Evolutionary conservation across 2,113 vertebrate species (phyloP).

Genomic region (Myodes glareolus): DNA sequence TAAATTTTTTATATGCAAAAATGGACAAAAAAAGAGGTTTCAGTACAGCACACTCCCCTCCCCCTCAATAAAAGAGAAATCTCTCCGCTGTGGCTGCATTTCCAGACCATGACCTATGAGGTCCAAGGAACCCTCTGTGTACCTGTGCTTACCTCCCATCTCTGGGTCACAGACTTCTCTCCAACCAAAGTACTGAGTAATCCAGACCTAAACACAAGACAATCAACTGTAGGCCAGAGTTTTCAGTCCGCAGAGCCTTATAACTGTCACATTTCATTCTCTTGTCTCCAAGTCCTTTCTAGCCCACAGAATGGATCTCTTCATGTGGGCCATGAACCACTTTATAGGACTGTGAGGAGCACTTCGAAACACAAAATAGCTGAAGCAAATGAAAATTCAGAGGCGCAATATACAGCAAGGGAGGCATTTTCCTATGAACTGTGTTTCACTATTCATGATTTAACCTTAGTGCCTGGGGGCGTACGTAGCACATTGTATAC

Average conservation of each 20-base stretch:
- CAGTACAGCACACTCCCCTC: neutral
- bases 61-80: neutral
- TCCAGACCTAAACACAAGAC: slow-evolving; percentile 90
- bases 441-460: neutral
- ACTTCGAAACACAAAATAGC: slow-evolving; percentile 43
- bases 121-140: neutral
- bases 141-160: slow-evolving; percentile 94
- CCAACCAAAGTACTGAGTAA: slow-evolving; percentile 98
- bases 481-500: neutral
- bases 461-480: neutral
- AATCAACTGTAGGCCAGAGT: neutral
- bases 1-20: slow-evolving; percentile 30
- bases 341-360: neutral
- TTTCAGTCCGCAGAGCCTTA: neutral
- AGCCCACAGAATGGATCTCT: neutral
- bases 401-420: neutral
- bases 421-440: neutral
- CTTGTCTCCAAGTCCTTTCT: neutral
- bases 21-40: neutral
- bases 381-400: neutral
- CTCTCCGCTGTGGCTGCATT: neutral
- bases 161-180: slow-evolving; percentile 98
- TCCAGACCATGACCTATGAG: neutral
- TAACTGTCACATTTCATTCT: neutral
- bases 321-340: neutral